Base-by-base conservation (phyloP, 2,113 vertebrate genomes). In the Grammomys surdaster region DNA sequence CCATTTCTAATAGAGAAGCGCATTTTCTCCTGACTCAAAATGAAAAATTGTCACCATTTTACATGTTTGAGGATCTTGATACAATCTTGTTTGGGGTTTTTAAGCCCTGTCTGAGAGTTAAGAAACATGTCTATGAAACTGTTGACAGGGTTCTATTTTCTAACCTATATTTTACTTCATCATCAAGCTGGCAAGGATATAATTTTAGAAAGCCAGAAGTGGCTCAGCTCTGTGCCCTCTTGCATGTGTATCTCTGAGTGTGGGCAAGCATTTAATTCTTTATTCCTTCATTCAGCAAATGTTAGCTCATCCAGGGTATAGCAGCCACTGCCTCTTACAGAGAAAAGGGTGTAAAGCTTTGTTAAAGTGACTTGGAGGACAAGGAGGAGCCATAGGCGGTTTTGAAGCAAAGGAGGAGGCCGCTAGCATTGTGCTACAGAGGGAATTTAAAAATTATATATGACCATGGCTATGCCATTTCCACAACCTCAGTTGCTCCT, bases 31-130 rank as follows among this genome's bases (percentile, higher is more conserved):
- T 54, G 65, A 95, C 14, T 78, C 19, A 36, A 85, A 93, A 92
- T 73, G 95, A 95, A 96, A 92, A 90, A 90, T 28, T 92, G 92
- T 92, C 93, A 89, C 91, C n/a, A 85, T 81, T 94, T 97, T 90
- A 89, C 88, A 92, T 85, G 58, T 70, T 81, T 28, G 58, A 94
- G 65, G 67, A 96, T 87, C 48, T 56, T 91, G 91, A 89, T 88
- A 91, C 89, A 89, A 91, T 89, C 12, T 76, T 58, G 46, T 85
- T 84, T 90, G 3, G 17, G 22, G 51, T 80, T 89, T 84, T 90
- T 63, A 77, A 94, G 86, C 58, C 54, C 84, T 82, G 80, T 89
- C 54, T 90, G 60, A 86, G 87, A 77, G 69, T 65, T 91, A 97
- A 89, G 86, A 95, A 96, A 87, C n/a, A 60, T 43, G 73, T 33